Percentiles rank a stretch among this genome's conserved stretches.
Conservation (phyloP, 2,113 vertebrate species). For the Acanthochromis polyacanthus region DNA sequence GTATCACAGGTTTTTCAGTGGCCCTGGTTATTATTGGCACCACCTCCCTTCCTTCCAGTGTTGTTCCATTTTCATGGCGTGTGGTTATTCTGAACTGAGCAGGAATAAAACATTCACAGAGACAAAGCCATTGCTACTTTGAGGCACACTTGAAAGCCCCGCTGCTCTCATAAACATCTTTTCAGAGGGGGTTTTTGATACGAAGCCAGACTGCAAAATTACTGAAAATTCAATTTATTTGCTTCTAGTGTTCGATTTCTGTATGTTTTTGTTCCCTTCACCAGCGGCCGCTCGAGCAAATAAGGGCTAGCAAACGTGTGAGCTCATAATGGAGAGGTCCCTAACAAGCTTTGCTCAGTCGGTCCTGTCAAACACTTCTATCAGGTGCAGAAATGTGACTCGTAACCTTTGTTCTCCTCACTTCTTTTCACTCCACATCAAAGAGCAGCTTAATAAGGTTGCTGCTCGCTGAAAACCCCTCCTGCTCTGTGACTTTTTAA, state of each 20-base stretch:
- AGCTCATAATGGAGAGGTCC: background rate
- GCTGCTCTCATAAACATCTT: slow-evolving; percentile 1
- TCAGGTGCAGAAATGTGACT: background rate
- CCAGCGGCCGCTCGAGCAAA: background rate
- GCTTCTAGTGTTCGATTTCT: background rate
- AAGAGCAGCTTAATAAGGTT: slow-evolving; percentile 5
- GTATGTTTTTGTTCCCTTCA: background rate
- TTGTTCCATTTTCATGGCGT: background rate
- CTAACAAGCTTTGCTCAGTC: background rate
- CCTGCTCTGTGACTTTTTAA: slow-evolving; percentile 17
- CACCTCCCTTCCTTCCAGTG: background rate
- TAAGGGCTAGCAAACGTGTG: background rate
- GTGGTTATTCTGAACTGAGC: background rate
- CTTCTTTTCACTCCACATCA: background rate
- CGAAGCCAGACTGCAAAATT: no score
- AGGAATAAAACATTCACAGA: background rate
- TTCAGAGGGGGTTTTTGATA: background rate
- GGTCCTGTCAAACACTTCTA: background rate
- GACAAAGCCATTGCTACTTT: background rate
- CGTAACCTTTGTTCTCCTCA: slow-evolving; percentile 3
- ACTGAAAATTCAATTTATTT: background rate
- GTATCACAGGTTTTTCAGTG: background rate
- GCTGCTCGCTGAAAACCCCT: background rate
- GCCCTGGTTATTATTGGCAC: background rate
- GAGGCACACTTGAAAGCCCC: background rate